A percentile compares a stretch with the other conserved stretches of the same genome.
phyloP scores from a whole-genome alignment of 2,888 invertebrate species.

The Portevinia maculata region DNA sequence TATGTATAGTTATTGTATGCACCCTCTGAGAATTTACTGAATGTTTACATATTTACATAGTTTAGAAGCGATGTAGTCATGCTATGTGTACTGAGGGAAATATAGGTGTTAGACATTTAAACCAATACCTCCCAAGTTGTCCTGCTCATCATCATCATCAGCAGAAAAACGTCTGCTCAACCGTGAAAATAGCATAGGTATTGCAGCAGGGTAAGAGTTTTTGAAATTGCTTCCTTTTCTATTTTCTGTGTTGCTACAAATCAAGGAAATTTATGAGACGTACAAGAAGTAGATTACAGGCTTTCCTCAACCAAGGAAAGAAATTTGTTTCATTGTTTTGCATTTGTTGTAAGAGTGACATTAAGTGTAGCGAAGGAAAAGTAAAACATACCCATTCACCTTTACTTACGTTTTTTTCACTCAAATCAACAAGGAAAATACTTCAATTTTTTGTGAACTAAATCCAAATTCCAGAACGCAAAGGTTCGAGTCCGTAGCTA shows the following conservation, averaged over 20 bases:
- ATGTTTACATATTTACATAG: conserved; percentile 52
- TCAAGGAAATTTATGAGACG: conserved; percentile 38
- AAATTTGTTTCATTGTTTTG: conserved; percentile 18
- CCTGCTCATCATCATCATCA: conserved; percentile 15
- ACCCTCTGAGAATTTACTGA: conserved; percentile 12
- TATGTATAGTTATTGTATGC: conserved; percentile 28
- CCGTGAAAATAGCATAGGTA: conserved; percentile 26
- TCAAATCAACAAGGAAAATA: too few relatives aligned
- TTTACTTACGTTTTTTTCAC: too few relatives aligned
- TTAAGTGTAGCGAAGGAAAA: not conserved
- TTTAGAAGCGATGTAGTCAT: conserved; percentile 29
- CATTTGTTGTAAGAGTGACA: conserved; percentile 24
- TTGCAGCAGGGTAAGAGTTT: not conserved
- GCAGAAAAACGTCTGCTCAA: conserved; percentile 25
- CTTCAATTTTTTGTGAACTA: too few relatives aligned
- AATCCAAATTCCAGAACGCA: too few relatives aligned
- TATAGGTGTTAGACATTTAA: conserved; percentile 36
- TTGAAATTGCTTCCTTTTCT: not conserved
- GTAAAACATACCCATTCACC: too few relatives aligned
- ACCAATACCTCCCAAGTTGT: not conserved
- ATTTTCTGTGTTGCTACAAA: conserved; percentile 16
- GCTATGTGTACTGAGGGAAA: conserved; percentile 9
- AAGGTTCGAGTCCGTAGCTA: too few relatives aligned
- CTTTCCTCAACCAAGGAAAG: conserved; percentile 2
- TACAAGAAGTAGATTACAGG: conserved; percentile 6